Conservation (phyloP, 2,888 invertebrate species). For the Allolobophora icterica region DNA sequence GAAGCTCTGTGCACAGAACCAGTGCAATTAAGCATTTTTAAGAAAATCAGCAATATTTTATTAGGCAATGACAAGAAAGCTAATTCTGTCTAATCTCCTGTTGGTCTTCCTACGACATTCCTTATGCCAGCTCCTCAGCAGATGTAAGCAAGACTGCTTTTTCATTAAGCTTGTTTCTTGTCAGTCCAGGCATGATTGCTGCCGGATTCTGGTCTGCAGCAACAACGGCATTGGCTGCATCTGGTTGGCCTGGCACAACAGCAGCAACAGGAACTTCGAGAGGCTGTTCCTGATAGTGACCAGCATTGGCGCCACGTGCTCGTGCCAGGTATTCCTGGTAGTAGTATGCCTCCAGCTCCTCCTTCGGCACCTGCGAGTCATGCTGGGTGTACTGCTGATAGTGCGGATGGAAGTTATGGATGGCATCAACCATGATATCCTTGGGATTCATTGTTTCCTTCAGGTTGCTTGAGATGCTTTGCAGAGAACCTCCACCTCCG, state of each 20-base stretch:
- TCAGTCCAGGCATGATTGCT: slow-evolving; percentile 31
- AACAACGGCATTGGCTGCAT: neutral
- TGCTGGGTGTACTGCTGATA: slow-evolving; percentile 74
- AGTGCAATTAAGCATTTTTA: neutral
- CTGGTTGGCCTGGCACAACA: neutral
- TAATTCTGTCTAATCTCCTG: neutral
- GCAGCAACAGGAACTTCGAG: slow-evolving; percentile 23
- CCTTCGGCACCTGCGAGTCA: slow-evolving; percentile 30
- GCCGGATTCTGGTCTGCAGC: neutral
- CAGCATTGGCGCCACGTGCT: neutral
- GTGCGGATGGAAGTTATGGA: slow-evolving; percentile 98
- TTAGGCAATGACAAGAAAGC: neutral
- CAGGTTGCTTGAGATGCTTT: slow-evolving; percentile 96
- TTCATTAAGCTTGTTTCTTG: slow-evolving; percentile 27
- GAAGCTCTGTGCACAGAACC: slow-evolving; percentile 28
- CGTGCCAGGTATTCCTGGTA: slow-evolving; percentile 27
- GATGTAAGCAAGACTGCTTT: slow-evolving; percentile 32
- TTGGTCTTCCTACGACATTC: neutral
- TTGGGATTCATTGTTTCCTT: slow-evolving; percentile 72
- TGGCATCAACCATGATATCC: slow-evolving; percentile 92
- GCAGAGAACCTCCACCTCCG: slow-evolving; percentile 81
- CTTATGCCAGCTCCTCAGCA: slow-evolving; percentile 30
- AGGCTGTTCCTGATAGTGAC: slow-evolving; percentile 27
- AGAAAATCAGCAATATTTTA: slow-evolving; percentile 17
- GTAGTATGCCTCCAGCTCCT: slow-evolving; percentile 31